Evolutionary conservation across 2,113 vertebrate genomes (phyloP), one percentile per base, ranked within the genome.

Genomic region (Xenopus borealis): DNA sequence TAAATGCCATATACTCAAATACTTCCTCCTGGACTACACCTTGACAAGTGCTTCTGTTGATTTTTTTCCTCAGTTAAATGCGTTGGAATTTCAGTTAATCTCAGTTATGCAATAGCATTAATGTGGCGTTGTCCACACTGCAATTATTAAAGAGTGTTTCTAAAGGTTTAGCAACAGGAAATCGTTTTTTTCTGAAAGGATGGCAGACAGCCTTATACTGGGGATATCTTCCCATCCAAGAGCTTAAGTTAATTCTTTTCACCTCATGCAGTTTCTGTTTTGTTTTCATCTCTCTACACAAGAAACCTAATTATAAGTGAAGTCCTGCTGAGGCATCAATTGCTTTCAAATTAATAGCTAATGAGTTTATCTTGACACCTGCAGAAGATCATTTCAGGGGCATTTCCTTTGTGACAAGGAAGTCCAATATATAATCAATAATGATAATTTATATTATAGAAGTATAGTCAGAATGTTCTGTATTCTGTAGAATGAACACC

Each of bases 301-400:
- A 46, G 16, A 14, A 17, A 40, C 40, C 17, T 75, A 75, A 68
- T 75, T 75, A 75, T 46, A 33, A 62, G 66, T 27, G 45, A 68
- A 57, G 57, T 68, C 72, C 46, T 61, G 65, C 64, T 62, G 65
- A 62, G 65, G 9, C 64, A 61, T 75, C 72, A 66, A 27, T 68
- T 62, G 17, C 65, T 61, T 59, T 57, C 72, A 66, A 68, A 75
- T 75, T 67, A 75, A 75, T 62, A 68, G 14, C 64, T 75, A 75
- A 75, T 68, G 64, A 62, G 53, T 62, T 75, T 75, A 58, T 68
- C 72, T 40, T 68, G 57, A 75, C 72, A 67, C 27, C 19, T 33
- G 45, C 18, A 30, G 65, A 62, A 52, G 45, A 50, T 67, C 53
- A 68, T 53, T 33, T 16, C 52, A 9, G 14, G 62, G 50, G 61